Conservation (phyloP, 2,797 vertebrate species). For the Malurus leucopterus region DNA sequence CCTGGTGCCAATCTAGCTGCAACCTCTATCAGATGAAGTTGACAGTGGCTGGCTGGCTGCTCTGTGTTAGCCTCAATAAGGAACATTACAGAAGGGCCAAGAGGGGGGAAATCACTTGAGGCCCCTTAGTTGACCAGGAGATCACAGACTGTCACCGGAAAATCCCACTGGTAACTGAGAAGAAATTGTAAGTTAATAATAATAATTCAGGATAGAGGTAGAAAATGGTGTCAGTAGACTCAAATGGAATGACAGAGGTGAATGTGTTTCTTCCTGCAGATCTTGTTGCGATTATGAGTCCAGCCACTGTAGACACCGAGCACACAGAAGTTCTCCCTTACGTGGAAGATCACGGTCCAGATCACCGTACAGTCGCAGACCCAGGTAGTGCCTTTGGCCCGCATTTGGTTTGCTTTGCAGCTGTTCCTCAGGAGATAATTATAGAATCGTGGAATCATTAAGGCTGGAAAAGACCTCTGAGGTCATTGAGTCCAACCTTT, state of each 20-base stretch:
- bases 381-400: conserved; percentile 78
- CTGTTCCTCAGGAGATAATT: neutral
- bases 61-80: conserved; percentile 44
- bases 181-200: conserved; percentile 2
- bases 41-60: conserved; percentile 1
- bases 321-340: conserved; percentile 82
- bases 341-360: conserved; percentile 76
- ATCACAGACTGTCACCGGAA: conserved; percentile 16
- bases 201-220: neutral
- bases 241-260: conserved; percentile 1
- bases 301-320: conserved; percentile 83
- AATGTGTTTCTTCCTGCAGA: conserved; percentile 71
- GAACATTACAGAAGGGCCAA: neutral
- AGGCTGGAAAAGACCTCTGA: neutral
- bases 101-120: neutral
- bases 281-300: conserved; percentile 86
- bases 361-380: conserved; percentile 86
- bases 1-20: conserved; percentile 20
- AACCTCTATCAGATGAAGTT: conserved; percentile 40
- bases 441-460: neutral
- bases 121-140: conserved; percentile 2
- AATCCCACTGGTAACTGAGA: conserved; percentile 3
- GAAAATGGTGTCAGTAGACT: neutral
- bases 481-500: neutral
- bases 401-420: neutral